Conservation (phyloP, 2,113 vertebrate genomes). For the human region GRCh38 chr2:239640501-239641000, state of each 20-base stretch:
- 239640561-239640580: fast-evolving
- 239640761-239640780: fast-evolving
- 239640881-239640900: neutral
- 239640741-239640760: neutral
- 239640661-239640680: neutral
- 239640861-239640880: neutral
- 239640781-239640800: no score
- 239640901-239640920: neutral
- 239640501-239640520: fast-evolving
- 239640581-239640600: neutral
- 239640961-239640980: neutral
- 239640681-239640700: no score
- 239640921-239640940: neutral
- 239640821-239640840: fast-evolving
- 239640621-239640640: neutral
- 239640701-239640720: no score
- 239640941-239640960: neutral
- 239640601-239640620: neutral
- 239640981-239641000: neutral
- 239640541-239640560: fast-evolving
- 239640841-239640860: neutral
- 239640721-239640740: fast-evolving
- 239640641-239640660: neutral
- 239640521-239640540: fast-evolving
- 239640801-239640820: neutral